phyloP scores from a whole-genome alignment of 2,888 invertebrate species.

The Chrysolina oricalcia region DNA sequence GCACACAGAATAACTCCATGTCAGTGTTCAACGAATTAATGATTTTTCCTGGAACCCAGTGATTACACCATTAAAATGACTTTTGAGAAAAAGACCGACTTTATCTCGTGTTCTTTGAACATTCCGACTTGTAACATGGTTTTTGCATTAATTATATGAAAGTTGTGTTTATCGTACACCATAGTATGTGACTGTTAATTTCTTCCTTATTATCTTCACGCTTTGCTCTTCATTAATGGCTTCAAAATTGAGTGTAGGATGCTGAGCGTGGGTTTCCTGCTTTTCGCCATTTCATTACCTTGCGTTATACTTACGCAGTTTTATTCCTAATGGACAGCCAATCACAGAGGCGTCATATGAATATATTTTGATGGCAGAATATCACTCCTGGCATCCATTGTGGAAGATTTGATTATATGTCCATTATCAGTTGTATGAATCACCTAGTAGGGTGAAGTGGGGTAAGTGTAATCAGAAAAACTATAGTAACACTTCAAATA shows the following conservation, averaged over 20 bases:
- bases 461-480: too few species aligned
- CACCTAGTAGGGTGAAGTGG: too few species aligned
- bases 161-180: constrained; percentile 54
- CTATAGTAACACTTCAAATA: too few species aligned
- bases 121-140: constrained; percentile 55
- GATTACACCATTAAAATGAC: constrained; percentile 19
- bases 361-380: too few species aligned
- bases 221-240: constrained; percentile 24
- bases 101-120: constrained; percentile 48
- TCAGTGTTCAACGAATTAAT: constrained; percentile 19
- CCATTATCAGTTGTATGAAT: too few species aligned
- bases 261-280: constrained; percentile 32
- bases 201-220: constrained; percentile 62
- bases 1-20: not conserved
- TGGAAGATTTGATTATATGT: too few species aligned
- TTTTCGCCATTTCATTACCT: not conserved
- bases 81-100: constrained; percentile 30
- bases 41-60: constrained; percentile 34
- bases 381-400: too few species aligned
- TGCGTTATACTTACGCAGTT: not conserved
- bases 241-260: constrained; percentile 41
- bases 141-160: constrained; percentile 58
- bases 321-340: too few species aligned
- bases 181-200: constrained; percentile 57
- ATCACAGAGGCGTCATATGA: too few species aligned